Evolutionary conservation across 2,797 vertebrate genomes (phyloP).

Genomic region (Fistularia tabacaria): DNA sequence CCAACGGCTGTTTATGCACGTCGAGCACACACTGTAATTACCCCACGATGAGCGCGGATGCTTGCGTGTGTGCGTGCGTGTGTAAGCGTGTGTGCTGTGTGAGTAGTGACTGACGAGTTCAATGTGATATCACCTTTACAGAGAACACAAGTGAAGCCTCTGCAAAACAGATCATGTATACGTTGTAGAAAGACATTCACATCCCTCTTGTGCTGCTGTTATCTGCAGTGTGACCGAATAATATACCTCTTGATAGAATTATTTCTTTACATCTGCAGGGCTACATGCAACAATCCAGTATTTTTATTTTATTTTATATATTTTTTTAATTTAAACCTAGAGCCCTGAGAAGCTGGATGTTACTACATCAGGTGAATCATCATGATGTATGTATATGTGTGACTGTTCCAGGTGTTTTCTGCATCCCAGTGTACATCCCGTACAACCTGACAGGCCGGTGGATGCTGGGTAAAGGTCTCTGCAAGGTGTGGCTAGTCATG

Average conservation of each 20-base stretch:
- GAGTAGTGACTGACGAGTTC: neutral
- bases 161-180: neutral
- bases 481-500: slow-evolving; percentile 84
- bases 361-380: slow-evolving; percentile 18
- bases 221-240: neutral
- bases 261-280: neutral
- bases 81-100: too few species aligned
- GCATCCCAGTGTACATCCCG: slow-evolving; percentile 86
- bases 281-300: too few species aligned
- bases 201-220: slow-evolving; percentile 13
- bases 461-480: slow-evolving; percentile 79
- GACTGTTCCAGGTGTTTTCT: slow-evolving; percentile 77
- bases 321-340: too few species aligned
- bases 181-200: neutral
- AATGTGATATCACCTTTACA: neutral
- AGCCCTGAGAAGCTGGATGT: too few species aligned
- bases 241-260: neutral
- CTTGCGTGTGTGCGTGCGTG: too few species aligned
- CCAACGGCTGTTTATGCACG: neutral
- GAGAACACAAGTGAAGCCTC: neutral
- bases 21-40: slow-evolving; percentile 1
- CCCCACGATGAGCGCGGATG: neutral
- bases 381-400: slow-evolving; percentile 16
- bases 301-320: too few species aligned
- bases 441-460: slow-evolving; percentile 78